Evolutionary conservation across 2,888 invertebrate species (phyloP).

Genomic region (Drosophila meridiana): DNA sequence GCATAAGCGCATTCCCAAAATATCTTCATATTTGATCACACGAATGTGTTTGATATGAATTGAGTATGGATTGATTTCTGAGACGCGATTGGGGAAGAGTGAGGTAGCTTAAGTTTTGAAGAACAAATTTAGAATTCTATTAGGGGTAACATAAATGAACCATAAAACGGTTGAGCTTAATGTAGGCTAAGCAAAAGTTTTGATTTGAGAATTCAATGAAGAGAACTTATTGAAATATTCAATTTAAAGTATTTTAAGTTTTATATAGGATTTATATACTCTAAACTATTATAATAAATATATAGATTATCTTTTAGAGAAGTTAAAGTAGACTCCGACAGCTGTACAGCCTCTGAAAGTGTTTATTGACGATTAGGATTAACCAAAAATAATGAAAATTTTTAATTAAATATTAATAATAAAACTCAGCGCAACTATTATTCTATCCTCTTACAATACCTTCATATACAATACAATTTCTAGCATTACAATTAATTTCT

Average conservation of each 20-base stretch:
- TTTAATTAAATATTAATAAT: too few relatives aligned
- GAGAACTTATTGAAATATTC: not conserved
- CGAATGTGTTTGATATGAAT: not conserved
- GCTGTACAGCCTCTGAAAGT: too few relatives aligned
- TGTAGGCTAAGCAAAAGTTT: not conserved
- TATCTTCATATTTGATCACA: slow-evolving; percentile 1
- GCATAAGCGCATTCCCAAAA: slow-evolving; percentile 14
- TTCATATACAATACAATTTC: not conserved
- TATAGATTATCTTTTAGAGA: too few relatives aligned
- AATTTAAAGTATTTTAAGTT: too few relatives aligned
- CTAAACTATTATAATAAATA: too few relatives aligned
- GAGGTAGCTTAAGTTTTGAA: not conserved
- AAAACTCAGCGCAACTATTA: not conserved
- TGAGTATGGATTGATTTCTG: slow-evolving; percentile 3
- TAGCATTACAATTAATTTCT: not conserved
- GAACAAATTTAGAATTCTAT: not conserved
- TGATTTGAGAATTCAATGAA: not conserved
- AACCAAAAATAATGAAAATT: too few relatives aligned
- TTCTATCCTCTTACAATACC: not conserved
- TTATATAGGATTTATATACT: too few relatives aligned
- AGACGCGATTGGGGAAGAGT: not conserved
- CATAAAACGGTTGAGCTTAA: not conserved
- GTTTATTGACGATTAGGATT: too few relatives aligned
- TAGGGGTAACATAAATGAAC: too few relatives aligned
- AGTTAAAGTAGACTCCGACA: too few relatives aligned